These are phyloP conservation scores for Holothuria scabra DNA, from an alignment of 53 echinoderm and acorn worm species.

Conservation along the genomic window DNA sequence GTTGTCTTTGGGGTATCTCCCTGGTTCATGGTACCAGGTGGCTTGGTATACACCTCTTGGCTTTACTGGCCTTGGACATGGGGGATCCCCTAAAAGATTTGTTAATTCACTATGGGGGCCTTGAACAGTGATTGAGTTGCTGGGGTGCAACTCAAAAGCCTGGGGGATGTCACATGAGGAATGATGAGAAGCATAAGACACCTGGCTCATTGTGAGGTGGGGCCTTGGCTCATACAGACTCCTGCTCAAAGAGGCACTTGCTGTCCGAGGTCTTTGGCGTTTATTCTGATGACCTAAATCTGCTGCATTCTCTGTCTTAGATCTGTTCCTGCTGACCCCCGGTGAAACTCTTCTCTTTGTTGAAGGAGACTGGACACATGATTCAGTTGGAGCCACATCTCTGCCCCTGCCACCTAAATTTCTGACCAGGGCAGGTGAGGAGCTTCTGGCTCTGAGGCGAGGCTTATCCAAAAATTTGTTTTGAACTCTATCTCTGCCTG, in stretches of 20 bases:
- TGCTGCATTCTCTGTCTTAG: neutral
- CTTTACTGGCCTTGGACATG: constrained; percentile 65
- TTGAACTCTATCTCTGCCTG: neutral
- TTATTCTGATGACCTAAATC: neutral
- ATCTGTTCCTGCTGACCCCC: neutral
- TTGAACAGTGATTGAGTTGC: constrained; percentile 64
- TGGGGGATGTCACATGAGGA: constrained; percentile 67
- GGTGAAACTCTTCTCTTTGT: neutral
- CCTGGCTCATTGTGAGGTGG: constrained; percentile 63
- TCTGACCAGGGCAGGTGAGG: constrained; percentile 23
- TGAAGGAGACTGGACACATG: neutral
- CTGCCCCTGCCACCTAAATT: neutral
- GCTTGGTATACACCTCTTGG: constrained; percentile 63
- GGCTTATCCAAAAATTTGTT: constrained; percentile 7
- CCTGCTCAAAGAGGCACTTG: constrained; percentile 27
- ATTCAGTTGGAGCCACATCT: neutral
- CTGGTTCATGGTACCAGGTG: constrained; percentile 83
- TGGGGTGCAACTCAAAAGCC: constrained; percentile 72
- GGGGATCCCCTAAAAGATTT: constrained; percentile 72
- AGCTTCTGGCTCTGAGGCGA: constrained; percentile 14
- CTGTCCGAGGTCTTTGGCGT: neutral
- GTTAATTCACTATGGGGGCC: constrained; percentile 86
- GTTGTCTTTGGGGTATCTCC: constrained; percentile 78
- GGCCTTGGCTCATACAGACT: constrained; percentile 49
- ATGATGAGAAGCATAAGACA: constrained; percentile 59